phyloP scores from a whole-genome alignment of 1,140 invertebrate species.

The Drosophila rhopaloa region DNA sequence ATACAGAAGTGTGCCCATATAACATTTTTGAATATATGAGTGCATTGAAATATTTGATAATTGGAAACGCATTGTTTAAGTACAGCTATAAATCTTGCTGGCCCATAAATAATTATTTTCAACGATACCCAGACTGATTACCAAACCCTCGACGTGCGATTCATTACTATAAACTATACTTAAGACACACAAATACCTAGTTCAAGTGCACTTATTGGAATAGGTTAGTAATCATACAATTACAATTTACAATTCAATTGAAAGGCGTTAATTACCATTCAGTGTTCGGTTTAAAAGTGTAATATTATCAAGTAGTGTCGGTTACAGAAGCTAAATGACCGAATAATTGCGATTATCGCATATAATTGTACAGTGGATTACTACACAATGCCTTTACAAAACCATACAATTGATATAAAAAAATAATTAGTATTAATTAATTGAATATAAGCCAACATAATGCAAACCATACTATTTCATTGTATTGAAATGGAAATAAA shows the following conservation, averaged over 20 bases:
- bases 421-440: constrained; percentile 27
- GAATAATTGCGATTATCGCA: constrained; percentile 28
- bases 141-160: not conserved
- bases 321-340: constrained; percentile 16
- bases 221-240: constrained; percentile 31
- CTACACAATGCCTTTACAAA: constrained; percentile 5
- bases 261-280: constrained; percentile 10
- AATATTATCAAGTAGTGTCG: constrained; percentile 1
- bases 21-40: constrained; percentile 37
- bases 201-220: constrained; percentile 33
- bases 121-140: constrained; percentile 25
- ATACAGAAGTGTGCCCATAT: constrained; percentile 60
- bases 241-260: constrained; percentile 1
- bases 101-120: constrained; percentile 31
- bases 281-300: not conserved
- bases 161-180: constrained; percentile 10
- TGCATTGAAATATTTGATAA: constrained; percentile 63
- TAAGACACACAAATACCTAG: constrained; percentile 8
- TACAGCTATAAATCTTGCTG: constrained; percentile 47
- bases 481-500: constrained; percentile 6
- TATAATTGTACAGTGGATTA: constrained; percentile 5
- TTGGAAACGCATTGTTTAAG: constrained; percentile 59
- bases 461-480: not conserved
- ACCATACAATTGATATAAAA: constrained; percentile 12
- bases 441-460: not conserved